Evolutionary conservation across 2,888 invertebrate species (phyloP).

Genomic region (Cryptophagus acutangulus): DNA sequence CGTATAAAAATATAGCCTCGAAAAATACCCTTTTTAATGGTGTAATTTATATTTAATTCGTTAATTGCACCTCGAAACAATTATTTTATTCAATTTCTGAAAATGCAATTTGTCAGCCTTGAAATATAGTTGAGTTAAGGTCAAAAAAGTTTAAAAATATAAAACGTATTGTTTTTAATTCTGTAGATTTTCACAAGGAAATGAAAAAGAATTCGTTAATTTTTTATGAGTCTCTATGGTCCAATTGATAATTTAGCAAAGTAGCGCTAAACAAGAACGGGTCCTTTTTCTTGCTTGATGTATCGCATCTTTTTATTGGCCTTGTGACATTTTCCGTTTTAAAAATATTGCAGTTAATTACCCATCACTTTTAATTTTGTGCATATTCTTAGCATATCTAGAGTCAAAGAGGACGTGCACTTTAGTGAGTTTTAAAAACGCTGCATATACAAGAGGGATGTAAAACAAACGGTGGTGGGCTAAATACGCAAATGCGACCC

Average conservation of each 20-base stretch:
- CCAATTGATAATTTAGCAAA: constrained; percentile 1
- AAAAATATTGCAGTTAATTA: constrained; percentile 49
- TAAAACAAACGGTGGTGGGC: neutral
- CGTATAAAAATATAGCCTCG: no score
- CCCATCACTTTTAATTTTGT: constrained; percentile 46
- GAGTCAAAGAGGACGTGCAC: neutral
- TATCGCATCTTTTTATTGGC: constrained; percentile 54
- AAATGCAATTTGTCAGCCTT: no score
- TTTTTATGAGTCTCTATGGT: constrained; percentile 2
- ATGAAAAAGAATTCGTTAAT: no score
- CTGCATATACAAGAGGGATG: constrained; percentile 1
- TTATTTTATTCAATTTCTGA: no score
- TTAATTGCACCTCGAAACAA: no score
- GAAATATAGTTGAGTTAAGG: no score
- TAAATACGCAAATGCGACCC: constrained; percentile 12
- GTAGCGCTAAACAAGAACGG: neutral
- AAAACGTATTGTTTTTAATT: no score
- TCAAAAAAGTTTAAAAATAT: no score
- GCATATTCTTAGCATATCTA: constrained; percentile 32
- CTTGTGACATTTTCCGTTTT: constrained; percentile 51
- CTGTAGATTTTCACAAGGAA: no score
- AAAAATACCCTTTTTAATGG: no score
- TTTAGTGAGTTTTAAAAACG: neutral
- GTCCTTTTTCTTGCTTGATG: constrained; percentile 33
- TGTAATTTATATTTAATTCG: no score